A percentile compares a stretch with the other conserved stretches of the same genome.
phyloP scores from a whole-genome alignment of 2,888 invertebrate genomes.

The Aleiodes testaceus region DNA sequence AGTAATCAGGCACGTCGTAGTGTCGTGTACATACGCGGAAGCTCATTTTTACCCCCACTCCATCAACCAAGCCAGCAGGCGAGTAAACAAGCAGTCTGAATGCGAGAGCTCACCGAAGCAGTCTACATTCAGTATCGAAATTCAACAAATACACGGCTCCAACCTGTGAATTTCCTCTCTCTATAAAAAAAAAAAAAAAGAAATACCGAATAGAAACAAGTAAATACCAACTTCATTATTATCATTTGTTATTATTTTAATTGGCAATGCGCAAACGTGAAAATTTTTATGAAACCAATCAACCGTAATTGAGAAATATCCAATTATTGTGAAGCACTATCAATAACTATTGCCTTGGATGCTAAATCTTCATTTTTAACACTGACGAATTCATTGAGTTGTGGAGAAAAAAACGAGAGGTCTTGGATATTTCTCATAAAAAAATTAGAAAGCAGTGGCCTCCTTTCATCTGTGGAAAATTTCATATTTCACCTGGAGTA shows the following conservation, averaged over 20 bases:
- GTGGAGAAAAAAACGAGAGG: background rate
- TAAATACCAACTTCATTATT: too few relatives aligned
- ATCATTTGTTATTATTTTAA: background rate
- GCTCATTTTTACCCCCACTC: background rate
- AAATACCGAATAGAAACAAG: background rate
- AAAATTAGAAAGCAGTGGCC: slow-evolving; percentile 17
- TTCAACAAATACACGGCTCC: background rate
- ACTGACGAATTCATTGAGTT: background rate
- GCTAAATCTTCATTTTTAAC: background rate
- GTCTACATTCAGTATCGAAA: slow-evolving; percentile 10
- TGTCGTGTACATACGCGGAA: background rate
- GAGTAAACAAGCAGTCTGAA: background rate
- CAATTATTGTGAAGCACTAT: slow-evolving; percentile 3
- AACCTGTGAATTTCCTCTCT: background rate
- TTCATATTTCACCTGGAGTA: background rate
- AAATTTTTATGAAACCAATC: background rate
- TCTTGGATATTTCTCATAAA: background rate
- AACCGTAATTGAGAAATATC: background rate
- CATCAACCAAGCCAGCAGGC: background rate
- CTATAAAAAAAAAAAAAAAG: too few relatives aligned
- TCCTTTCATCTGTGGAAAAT: background rate
- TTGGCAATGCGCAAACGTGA: background rate
- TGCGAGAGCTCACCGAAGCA: background rate
- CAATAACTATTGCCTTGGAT: background rate
- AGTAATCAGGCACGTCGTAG: too few relatives aligned